Evolutionary conservation across 2,113 vertebrate genomes (phyloP).

Genomic region (Myodes glareolus): DNA sequence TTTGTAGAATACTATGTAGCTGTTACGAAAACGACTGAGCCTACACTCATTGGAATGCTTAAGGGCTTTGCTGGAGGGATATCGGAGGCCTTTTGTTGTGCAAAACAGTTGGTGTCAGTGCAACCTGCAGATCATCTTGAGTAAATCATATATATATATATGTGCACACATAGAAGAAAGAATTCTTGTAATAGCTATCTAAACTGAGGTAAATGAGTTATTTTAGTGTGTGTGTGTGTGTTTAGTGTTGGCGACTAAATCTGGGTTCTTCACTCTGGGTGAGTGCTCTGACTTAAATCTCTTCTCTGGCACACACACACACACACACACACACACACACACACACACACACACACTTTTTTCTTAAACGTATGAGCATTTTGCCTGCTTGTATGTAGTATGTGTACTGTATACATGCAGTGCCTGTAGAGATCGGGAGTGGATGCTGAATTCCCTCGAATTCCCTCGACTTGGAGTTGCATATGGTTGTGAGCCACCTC

Average conservation of each 20-base stretch:
- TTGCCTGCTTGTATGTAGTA: not conserved
- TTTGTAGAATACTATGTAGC: not conserved
- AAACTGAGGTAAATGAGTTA: not conserved
- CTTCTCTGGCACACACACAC: not conserved
- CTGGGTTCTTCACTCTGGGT: not conserved
- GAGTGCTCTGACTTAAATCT: not conserved
- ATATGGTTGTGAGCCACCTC: not conserved
- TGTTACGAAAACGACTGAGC: not conserved
- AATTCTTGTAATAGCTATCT: not conserved
- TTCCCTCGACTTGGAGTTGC: not conserved
- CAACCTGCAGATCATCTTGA: not conserved
- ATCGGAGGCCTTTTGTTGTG: not conserved
- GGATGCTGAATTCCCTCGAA: not conserved
- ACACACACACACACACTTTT: not conserved
- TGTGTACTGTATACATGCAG: not conserved
- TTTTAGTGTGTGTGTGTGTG: not conserved
- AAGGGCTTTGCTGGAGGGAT: not conserved
- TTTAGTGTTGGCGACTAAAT: not conserved
- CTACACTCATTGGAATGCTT: not conserved
- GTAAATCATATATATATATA: not conserved
- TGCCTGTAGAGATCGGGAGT: not conserved
- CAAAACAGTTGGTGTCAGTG: not conserved
- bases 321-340: not conserved
- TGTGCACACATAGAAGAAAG: not conserved
- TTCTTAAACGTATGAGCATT: not conserved